Evolutionary conservation across 2,113 vertebrate genomes (phyloP).

Genomic region (Pipa parva): DNA sequence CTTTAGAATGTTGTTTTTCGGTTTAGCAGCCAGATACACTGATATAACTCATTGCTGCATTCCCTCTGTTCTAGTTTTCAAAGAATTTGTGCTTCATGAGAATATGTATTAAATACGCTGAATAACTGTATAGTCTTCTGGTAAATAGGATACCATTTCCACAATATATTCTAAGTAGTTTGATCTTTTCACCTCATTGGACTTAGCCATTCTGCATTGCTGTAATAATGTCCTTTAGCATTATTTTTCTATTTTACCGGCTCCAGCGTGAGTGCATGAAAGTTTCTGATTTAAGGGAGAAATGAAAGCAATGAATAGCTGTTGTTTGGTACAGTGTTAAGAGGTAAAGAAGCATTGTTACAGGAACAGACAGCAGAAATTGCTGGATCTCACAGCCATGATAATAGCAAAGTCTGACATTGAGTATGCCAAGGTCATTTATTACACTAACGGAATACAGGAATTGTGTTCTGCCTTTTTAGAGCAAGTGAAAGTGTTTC

Average conservation of each 20-base stretch:
- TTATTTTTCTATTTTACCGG: conserved; percentile 48
- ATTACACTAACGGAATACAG: conserved; percentile 28
- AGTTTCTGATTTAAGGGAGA: conserved; percentile 43
- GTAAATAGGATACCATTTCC: conserved; percentile 46
- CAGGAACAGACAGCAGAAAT: conserved; percentile 40
- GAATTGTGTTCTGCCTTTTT: conserved; percentile 33
- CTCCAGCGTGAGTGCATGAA: conserved; percentile 45
- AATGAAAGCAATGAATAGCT: conserved; percentile 34
- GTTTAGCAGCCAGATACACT: not conserved
- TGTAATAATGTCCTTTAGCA: conserved; percentile 53
- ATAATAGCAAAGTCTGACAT: conserved; percentile 28
- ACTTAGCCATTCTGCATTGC: conserved; percentile 46
- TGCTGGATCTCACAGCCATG: conserved; percentile 11
- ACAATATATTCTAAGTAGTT: conserved; percentile 52
- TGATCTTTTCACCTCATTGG: conserved; percentile 50
- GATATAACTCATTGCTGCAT: conserved; percentile 5
- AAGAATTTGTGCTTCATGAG: conserved; percentile 42
- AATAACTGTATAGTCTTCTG: conserved; percentile 14
- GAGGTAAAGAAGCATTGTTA: conserved; percentile 37
- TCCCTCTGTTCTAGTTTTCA: conserved; percentile 48
- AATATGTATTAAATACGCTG: not conserved
- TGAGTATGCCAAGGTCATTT: conserved; percentile 45
- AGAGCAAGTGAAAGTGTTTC: conserved; percentile 43
- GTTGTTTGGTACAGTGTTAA: conserved; percentile 22
- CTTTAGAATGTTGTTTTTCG: not conserved